Base-by-base conservation (phyloP, 2,113 vertebrate species). In the Alligator sinensis region DNA sequence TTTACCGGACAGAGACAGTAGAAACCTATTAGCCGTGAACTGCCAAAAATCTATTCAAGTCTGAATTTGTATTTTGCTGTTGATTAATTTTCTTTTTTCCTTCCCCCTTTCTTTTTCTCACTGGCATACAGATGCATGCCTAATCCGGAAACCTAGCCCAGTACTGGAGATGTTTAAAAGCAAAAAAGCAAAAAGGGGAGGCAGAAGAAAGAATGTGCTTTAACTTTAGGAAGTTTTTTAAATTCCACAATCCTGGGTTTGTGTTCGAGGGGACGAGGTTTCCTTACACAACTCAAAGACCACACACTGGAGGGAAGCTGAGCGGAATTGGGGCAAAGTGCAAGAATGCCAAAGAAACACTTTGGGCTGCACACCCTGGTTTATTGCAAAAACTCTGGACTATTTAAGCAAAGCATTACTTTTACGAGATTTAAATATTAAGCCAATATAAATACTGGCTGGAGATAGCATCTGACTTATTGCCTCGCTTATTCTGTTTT, bases 281-380 rank as follows among this genome's bases (percentile, higher is more conserved):
- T 80, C 88, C 66, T 93, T 74, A 61, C 87, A 85, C 93, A 93
- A 78, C 91, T 93, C 64, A 8, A 59, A 94, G 96, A 96, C 93
- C 96, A 97, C 96, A 96, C 96, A 96, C 88, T 86, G 91, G 88
- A 90, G 91, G 85, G 93, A 96, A 93, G 89, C 78, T 54, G 86
- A 81, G 72, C 1, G 76, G 95, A 97, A 97, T 91, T 97, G 94
- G 97, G 96, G 93, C 96, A 97, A 97, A 97, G 97, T 97, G 96
- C 96, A 97, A 96, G 91, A 95, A 95, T 92, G 95, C 95, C 96
- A 96, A 84, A 91, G 92, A 92, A 95, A 94, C 88, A 94, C 95
- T 89, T 92, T 61, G 89, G 91, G 92, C 88, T 91, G 96, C 11
- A 80, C 92, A 93, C 91, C 94, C 96, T 89, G 88, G 88, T 97